Evolutionary conservation across 2,797 vertebrate species (phyloP).

Genomic region (Craterocephalus amniculus): DNA sequence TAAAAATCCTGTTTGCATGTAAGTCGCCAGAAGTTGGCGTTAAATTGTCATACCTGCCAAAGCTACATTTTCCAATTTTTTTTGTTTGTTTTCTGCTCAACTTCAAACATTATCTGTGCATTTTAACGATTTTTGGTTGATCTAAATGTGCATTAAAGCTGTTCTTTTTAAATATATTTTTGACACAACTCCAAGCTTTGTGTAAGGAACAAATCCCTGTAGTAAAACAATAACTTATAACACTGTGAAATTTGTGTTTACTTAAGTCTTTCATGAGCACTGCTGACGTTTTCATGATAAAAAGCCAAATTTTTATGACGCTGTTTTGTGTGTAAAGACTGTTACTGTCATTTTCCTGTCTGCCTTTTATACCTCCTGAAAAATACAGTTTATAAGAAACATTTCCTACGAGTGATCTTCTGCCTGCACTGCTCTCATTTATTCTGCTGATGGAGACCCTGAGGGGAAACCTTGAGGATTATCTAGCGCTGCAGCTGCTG

Average conservation of each 20-base stretch:
- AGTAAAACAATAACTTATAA: neutral
- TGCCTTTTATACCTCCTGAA: conserved; percentile 47
- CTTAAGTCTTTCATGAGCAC: neutral
- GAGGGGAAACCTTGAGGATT: conserved; percentile 16
- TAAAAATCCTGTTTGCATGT: conserved; percentile 3
- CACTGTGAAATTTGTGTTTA: neutral
- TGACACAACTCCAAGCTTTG: neutral
- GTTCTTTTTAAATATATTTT: conserved; percentile 4
- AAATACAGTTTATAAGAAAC: conserved; percentile 55
- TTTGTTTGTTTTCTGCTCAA: neutral
- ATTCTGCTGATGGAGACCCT: conserved; percentile 13
- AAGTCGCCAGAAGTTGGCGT: neutral
- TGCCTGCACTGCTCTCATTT: conserved; percentile 6
- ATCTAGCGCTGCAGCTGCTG: conserved; percentile 45
- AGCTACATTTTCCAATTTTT: neutral
- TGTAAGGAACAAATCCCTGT: neutral
- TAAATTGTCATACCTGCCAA: conserved; percentile 1
- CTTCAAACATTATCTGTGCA: neutral
- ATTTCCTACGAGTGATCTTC: neutral
- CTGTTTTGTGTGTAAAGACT: conserved; percentile 28
- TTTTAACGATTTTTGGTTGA: conserved; percentile 4
- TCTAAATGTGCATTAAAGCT: conserved; percentile 16
- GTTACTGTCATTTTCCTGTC: conserved; percentile 20
- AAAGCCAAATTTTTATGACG: conserved; percentile 16
- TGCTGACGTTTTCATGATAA: conserved; percentile 1